Conservation (phyloP, 2,797 vertebrate species). For the Manis pentadactyla region DNA sequence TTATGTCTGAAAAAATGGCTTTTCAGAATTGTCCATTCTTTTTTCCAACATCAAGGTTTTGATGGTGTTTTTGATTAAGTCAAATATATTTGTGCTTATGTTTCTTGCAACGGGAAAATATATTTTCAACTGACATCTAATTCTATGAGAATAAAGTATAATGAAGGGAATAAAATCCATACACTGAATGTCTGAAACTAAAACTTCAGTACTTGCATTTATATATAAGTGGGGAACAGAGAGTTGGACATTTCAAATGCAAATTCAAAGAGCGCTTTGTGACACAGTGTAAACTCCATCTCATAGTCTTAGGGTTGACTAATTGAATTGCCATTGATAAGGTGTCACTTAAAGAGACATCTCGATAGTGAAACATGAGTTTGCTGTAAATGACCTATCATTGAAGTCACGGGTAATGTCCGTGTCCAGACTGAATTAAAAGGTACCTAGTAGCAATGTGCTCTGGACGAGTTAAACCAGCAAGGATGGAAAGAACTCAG, state of each 20-base stretch:
- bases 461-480: conserved; percentile 83
- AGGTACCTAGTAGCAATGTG: conserved; percentile 86
- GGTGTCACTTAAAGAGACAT: conserved; percentile 91
- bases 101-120: not conserved
- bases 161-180: not conserved
- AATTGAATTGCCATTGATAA: conserved; percentile 94
- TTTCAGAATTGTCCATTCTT: not conserved
- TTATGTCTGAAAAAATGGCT: not conserved
- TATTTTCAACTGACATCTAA: not conserved
- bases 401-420: conserved; percentile 88
- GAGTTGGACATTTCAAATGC: conserved; percentile 86
- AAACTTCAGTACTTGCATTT: conserved; percentile 41
- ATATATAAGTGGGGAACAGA: not conserved
- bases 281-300: conserved; percentile 79
- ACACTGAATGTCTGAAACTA: conserved; percentile 13
- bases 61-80: not conserved
- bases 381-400: conserved; percentile 90
- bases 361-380: conserved; percentile 88
- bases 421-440: conserved; percentile 91
- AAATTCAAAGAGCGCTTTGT: conserved; percentile 78
- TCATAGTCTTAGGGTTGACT: conserved; percentile 87
- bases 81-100: not conserved
- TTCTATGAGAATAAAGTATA: not conserved
- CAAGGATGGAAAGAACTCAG: conserved; percentile 77
- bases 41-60: not conserved